Base-by-base conservation (phyloP, 2,113 vertebrate species). In the Craseonycteris thonglongyai region DNA sequence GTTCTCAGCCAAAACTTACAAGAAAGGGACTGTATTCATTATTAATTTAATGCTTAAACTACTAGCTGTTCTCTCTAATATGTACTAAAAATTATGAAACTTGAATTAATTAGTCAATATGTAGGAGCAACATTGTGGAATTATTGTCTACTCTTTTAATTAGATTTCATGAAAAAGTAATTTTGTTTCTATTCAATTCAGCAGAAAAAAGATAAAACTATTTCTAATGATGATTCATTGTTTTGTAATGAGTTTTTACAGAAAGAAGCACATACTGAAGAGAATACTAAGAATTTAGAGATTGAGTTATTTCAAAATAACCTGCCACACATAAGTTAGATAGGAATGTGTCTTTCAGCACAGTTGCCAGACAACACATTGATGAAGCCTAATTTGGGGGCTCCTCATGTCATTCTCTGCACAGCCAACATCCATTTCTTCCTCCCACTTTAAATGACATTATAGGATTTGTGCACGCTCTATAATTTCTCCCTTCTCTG, bases 231-330 rank as follows among this genome's bases (percentile, higher is more conserved):
- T n/a, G 10, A 58, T 65, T 74, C 78, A 75, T 66, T 28, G 83
- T 90, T 63, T 65, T 76, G 7, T 51, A 81, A 74, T 63, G 63
- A 26, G 18, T 11, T 92, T 97, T 68, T 68, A 49, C 18, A 82
- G 78, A 65, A 88, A 61, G 16, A 81, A 81, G 61, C 19, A 86
- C 2, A 9, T 10, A 3, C 11, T 82, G n/a, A 79, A 76, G 42
- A 78, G 11, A 91, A 69, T 40, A 13, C 47, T n/a, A 75, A 79
- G n/a, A 86, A 69, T 28, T 24, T 86, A 49, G 16, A 65, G 28
- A 58, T 30, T 28, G 49, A 21, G 15, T 56, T 71, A 66, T 63
- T 88, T 79, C 33, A 18, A 38, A 85, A 63, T 49, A 88, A 82
- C 15, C 1, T 33, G 26, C 28, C 15, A 35, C 7, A 40, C 0